Evolutionary conservation across 2,797 vertebrate genomes (phyloP).

Genomic region (Spizella passerina): DNA sequence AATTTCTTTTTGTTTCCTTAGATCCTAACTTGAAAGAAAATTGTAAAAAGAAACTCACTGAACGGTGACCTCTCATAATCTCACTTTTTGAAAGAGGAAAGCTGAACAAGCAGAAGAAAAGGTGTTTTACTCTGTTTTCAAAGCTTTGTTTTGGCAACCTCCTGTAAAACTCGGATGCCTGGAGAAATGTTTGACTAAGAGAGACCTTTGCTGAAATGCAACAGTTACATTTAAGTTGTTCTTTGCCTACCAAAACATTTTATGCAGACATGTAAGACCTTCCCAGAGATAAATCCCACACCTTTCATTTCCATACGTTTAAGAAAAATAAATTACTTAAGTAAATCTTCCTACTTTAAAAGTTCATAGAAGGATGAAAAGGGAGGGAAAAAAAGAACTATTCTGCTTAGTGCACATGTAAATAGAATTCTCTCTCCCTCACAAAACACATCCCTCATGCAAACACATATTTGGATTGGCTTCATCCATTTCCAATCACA

Average conservation of each 20-base stretch:
- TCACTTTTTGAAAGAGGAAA: neutral
- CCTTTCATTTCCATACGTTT: neutral
- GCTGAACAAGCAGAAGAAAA: neutral
- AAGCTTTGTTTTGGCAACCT: neutral
- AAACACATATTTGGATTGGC: neutral
- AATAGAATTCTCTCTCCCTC: neutral
- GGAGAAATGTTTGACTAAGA: neutral
- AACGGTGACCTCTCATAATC: neutral
- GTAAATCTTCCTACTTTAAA: neutral
- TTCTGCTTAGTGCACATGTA: neutral
- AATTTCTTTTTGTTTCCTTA: neutral
- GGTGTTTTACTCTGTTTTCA: neutral
- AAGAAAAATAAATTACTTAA: neutral
- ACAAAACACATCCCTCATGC: neutral
- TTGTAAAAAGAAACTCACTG: neutral
- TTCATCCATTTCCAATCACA: conserved; percentile 39
- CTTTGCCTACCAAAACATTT: conserved; percentile 9
- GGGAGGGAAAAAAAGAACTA: neutral
- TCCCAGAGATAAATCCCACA: conserved; percentile 21
- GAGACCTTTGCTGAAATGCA: neutral
- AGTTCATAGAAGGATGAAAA: neutral
- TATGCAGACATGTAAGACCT: neutral
- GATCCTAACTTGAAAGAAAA: neutral
- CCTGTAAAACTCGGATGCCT: neutral
- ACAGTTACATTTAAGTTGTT: neutral